phyloP scores from a whole-genome alignment of 2,797 vertebrate species.

The Argyrosomus regius region DNA sequence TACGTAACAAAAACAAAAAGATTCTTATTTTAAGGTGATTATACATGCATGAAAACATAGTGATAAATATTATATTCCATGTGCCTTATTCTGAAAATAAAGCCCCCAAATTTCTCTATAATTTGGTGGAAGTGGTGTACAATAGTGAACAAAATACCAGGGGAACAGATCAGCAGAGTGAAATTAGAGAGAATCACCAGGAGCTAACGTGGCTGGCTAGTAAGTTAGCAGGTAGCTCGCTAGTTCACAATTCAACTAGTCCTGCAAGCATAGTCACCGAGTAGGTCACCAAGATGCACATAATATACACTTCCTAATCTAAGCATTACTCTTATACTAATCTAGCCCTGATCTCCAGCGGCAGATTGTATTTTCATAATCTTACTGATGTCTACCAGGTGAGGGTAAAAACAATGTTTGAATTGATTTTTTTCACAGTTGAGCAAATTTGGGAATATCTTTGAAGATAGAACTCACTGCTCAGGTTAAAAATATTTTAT shows the following conservation, averaged over 20 bases:
- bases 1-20: too few species aligned
- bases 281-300: not conserved
- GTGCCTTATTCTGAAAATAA: too few species aligned
- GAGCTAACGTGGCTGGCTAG: not conserved
- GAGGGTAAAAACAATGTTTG: not conserved
- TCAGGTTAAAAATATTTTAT: too few species aligned
- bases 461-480: not conserved
- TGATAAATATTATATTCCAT: too few species aligned
- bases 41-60: too few species aligned
- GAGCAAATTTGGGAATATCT: too few species aligned
- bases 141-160: not conserved
- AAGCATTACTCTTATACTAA: not conserved
- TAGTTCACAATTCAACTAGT: too few species aligned
- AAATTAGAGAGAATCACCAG: not conserved
- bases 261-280: not conserved
- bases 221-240: too few species aligned
- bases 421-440: not conserved
- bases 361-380: not conserved
- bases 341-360: not conserved
- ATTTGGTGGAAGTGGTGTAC: not conserved
- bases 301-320: too few species aligned
- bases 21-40: too few species aligned
- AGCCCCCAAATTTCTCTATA: not conserved
- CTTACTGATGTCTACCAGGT: not conserved
- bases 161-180: not conserved